These are phyloP conservation scores for Pristionchus maxplancki DNA, from an alignment of 2,888 invertebrate genomes.

Conservation along the genomic window DNA sequence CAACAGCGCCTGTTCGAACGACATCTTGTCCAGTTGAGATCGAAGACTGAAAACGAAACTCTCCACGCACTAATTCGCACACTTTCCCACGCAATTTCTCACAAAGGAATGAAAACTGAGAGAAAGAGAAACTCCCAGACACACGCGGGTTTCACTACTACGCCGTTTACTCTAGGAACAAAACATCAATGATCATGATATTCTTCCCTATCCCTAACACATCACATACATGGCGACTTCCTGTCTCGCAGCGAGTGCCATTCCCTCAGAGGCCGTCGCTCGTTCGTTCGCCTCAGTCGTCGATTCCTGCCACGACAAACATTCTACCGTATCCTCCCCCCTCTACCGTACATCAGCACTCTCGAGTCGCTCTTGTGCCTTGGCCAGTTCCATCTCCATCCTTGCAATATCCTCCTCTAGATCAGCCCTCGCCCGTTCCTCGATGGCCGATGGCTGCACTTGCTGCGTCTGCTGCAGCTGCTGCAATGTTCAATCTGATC, in stretches of 20 bases:
- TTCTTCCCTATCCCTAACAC: neutral
- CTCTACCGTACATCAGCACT: constrained; percentile 9
- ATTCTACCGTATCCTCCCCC: neutral
- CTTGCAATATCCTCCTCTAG: constrained; percentile 18
- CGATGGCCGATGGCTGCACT: neutral
- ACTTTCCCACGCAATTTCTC: neutral
- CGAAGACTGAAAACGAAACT: neutral
- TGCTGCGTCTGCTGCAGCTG: neutral
- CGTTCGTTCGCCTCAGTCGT: neutral
- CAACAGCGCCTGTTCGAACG: constrained; percentile 38
- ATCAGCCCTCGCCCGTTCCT: neutral
- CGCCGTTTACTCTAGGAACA: neutral
- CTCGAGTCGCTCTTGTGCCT: neutral
- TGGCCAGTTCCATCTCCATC: constrained; percentile 36
- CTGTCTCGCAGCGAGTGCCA: constrained; percentile 25
- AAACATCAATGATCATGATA: neutral
- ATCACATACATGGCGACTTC: neutral
- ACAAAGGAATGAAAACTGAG: neutral
- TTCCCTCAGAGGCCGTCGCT: neutral
- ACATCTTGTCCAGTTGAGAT: neutral
- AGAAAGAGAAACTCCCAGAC: neutral
- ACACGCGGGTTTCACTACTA: neutral
- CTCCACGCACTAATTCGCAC: neutral
- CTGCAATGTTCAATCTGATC: neutral
- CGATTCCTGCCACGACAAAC: neutral